Evolutionary conservation across 2,113 vertebrate species (phyloP).

Genomic region (Falco punctatus): DNA sequence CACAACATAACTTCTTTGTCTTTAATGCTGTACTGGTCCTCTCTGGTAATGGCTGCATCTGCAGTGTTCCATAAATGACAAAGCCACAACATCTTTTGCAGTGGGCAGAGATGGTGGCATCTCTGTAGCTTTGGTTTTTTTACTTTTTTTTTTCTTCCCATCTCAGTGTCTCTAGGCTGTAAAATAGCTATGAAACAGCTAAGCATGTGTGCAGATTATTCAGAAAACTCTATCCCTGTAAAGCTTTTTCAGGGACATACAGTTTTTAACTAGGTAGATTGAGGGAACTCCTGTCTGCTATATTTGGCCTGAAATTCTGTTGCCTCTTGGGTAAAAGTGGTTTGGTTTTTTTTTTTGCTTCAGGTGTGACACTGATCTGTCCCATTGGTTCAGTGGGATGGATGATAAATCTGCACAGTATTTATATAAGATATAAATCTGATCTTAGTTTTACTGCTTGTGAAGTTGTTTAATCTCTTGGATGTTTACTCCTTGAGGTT

Average conservation of each 20-base stretch:
- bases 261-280: neutral
- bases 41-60: neutral
- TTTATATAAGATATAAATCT: slow-evolving; percentile 17
- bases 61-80: neutral
- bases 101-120: neutral
- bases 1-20: neutral
- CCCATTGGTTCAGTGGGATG: neutral
- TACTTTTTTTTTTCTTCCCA: neutral
- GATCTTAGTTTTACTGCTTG: neutral
- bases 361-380: neutral
- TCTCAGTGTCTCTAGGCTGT: neutral
- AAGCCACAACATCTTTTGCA: neutral
- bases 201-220: neutral
- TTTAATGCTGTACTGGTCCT: neutral
- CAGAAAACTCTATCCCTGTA: neutral
- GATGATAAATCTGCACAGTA: slow-evolving; percentile 28
- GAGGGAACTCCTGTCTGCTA: neutral
- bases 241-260: slow-evolving; percentile 10
- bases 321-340: slow-evolving; percentile 17
- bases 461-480: slow-evolving; percentile 41
- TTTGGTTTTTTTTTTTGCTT: neutral
- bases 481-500: slow-evolving; percentile 2
- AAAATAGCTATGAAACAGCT: slow-evolving; percentile 7
- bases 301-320: slow-evolving; percentile 26
- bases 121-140: neutral